Base-by-base conservation (phyloP, 2,113 vertebrate genomes). In the Thunnus thynnus region DNA sequence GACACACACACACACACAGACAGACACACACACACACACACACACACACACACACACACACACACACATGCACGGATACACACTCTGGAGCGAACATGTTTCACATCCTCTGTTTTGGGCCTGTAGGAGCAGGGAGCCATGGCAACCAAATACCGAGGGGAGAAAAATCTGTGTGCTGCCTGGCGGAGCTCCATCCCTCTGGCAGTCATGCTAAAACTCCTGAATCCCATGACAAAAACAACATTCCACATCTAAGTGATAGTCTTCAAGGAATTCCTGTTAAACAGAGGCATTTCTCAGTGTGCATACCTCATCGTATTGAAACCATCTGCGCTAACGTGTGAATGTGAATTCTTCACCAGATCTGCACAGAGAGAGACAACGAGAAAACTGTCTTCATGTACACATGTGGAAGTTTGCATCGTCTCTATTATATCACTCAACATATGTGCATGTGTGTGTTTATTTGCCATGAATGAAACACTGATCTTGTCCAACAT, bases 161-260 rank as follows among this genome's bases (percentile, higher is more conserved):
- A 86, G 85, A 93, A 87, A 86, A 85, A 93, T 89, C 72, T 89
- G 82, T 82, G 76, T 11, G 64, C 76, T 86, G 83, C 85, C 87
- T 88, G 92, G 90, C 89, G 61, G 70, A 79, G 88, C 88, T 92
- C 88, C 92, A 93, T 91, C 90, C 76, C 70, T 74, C 78, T 86
- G 73, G 86, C 89, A 88, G 89, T 72, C 85, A 75, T 79, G 81
- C 91, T 88, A 85, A 91, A 93, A 92, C 89, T 91, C 76, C 78
- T 82, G 86, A 92, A 87, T 94, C 83, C 86, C 91, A 86, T 91
- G 91, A 93, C 86, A 90, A 92, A 93, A 94, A 93, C 91, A 93
- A 91, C 87, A 90, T 91, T 86, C 86, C 91, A 86, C 90, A 91
- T 90, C 84, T 86, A 84, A 89, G 86, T 88, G 86, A 93, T 87